A percentile compares a stretch with the other conserved stretches of the same genome.
Conservation (phyloP, 2,888 invertebrate species). For the Xestia c-nigrum region DNA sequence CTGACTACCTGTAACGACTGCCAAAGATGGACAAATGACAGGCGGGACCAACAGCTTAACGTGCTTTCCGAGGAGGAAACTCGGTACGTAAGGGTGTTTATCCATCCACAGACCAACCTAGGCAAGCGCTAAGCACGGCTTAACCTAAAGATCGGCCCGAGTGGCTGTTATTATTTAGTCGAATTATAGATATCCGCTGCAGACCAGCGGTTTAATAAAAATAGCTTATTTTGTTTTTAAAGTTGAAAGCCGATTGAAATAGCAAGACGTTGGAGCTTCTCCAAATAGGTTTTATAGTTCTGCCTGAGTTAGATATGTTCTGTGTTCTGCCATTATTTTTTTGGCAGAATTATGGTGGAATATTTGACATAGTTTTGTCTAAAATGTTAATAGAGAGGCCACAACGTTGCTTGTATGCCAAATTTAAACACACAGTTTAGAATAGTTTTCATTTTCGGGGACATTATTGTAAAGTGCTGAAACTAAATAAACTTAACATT, state of each 20-base stretch:
- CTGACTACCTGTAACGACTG: no score
- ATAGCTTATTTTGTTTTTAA: slow-evolving; percentile 41
- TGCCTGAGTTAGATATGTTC: slow-evolving; percentile 25
- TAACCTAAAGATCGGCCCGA: no score
- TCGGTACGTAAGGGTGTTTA: no score
- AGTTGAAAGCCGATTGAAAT: slow-evolving; percentile 35
- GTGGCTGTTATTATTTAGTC: no score
- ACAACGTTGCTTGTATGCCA: background rate
- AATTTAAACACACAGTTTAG: slow-evolving; percentile 5
- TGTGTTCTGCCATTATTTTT: slow-evolving; percentile 27
- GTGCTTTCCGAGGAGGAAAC: no score
- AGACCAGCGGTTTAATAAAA: background rate
- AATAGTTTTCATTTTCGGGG: no score
- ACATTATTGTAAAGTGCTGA: no score
- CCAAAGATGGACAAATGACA: no score
- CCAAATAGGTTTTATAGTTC: slow-evolving; percentile 54
- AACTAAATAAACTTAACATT: no score
- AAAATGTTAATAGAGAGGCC: slow-evolving; percentile 13
- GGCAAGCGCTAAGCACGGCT: no score
- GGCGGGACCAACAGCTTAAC: no score
- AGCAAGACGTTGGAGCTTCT: slow-evolving; percentile 53
- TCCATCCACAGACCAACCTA: no score
- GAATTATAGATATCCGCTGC: background rate
- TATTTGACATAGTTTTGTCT: slow-evolving; percentile 4
- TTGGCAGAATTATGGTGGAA: slow-evolving; percentile 38